These are phyloP conservation scores for Ichneumon xanthorius DNA, from an alignment of 2,888 invertebrate species.

Conservation along the genomic window DNA sequence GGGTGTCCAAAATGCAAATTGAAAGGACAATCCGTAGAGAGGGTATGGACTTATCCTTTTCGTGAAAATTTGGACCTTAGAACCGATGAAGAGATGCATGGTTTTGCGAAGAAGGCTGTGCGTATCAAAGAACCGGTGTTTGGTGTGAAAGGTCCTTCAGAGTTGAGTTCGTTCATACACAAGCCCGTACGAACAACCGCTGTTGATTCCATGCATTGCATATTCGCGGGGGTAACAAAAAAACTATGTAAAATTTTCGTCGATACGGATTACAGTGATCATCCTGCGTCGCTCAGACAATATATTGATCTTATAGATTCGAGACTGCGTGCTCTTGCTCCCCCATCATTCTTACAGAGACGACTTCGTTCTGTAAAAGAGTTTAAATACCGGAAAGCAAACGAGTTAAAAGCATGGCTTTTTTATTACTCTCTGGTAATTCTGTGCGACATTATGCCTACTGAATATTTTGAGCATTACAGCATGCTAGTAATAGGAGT, in stretches of 20 bases:
- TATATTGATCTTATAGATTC: slow-evolving; percentile 20
- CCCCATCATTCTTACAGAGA: slow-evolving; percentile 39
- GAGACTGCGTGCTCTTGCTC: slow-evolving; percentile 17
- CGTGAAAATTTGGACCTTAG: neutral
- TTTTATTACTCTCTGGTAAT: slow-evolving; percentile 53
- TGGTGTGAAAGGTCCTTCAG: slow-evolving; percentile 53
- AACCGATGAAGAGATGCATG: slow-evolving; percentile 19
- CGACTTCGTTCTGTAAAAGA: slow-evolving; percentile 40
- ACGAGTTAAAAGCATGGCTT: slow-evolving; percentile 49
- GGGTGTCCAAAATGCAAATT: slow-evolving; percentile 52
- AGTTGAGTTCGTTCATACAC: slow-evolving; percentile 20
- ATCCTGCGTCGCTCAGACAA: slow-evolving; percentile 15
- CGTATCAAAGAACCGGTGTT: slow-evolving; percentile 7
- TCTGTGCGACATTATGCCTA: slow-evolving; percentile 32
- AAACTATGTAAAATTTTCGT: slow-evolving; percentile 32
- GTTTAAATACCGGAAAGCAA: slow-evolving; percentile 49
- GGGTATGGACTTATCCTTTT: slow-evolving; percentile 19
- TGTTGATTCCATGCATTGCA: slow-evolving; percentile 47
- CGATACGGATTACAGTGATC: neutral
- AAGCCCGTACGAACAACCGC: slow-evolving; percentile 36
- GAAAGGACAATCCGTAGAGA: neutral
- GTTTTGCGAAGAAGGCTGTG: slow-evolving; percentile 9
- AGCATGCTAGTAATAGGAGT: slow-evolving; percentile 39
- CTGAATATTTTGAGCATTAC: slow-evolving; percentile 50
- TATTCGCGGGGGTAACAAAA: slow-evolving; percentile 36